phyloP scores from a whole-genome alignment of 2,888 invertebrate species.

The Ophion ellenae region DNA sequence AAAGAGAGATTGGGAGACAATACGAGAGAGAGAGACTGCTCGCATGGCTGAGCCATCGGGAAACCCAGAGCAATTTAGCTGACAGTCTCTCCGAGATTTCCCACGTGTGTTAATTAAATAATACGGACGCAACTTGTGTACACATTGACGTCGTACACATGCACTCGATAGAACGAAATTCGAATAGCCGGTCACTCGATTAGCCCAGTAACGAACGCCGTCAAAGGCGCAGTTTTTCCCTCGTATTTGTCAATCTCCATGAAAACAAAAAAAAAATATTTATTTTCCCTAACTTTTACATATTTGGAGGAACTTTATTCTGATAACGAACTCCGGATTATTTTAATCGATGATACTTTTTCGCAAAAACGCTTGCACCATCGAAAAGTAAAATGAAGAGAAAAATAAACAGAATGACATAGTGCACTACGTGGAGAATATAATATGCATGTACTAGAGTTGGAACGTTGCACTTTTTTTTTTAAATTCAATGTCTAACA shows the following conservation, averaged over 20 bases:
- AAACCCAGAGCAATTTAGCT: conserved; percentile 26
- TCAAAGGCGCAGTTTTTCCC: neutral
- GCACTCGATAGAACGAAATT: neutral
- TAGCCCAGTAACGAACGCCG: neutral
- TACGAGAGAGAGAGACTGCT: neutral
- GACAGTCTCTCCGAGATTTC: conserved; percentile 16
- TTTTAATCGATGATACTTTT: too few relatives aligned
- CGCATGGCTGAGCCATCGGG: conserved; percentile 18
- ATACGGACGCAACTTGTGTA: neutral
- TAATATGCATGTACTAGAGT: too few relatives aligned
- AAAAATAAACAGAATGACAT: too few relatives aligned
- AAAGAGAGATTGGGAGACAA: neutral
- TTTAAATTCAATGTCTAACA: neutral
- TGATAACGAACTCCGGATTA: neutral
- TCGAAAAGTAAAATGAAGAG: too few relatives aligned
- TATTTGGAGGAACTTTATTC: neutral
- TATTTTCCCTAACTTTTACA: neutral
- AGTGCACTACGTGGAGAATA: too few relatives aligned
- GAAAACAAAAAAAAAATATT: neutral
- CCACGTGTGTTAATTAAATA: conserved; percentile 28
- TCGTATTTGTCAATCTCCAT: neutral
- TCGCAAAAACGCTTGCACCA: too few relatives aligned
- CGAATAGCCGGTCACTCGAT: neutral
- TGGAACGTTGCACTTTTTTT: too few relatives aligned
- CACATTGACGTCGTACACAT: neutral